phyloP scores from a whole-genome alignment of 2,797 vertebrate species.

The Trachurus trachurus region DNA sequence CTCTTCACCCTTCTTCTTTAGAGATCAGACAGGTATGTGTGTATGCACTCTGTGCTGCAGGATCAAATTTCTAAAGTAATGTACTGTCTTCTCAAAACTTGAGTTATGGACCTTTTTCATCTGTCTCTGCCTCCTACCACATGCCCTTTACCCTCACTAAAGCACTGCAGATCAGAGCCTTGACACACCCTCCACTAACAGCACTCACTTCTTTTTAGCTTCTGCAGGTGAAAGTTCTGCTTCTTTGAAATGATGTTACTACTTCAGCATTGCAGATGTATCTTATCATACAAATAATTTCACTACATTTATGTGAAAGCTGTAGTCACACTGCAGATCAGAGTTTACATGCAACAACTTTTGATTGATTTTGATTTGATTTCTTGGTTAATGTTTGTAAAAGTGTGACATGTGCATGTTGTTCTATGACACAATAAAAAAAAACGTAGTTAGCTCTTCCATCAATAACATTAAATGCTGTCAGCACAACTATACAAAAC shows the following conservation, averaged over 20 bases:
- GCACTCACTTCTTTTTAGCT: no score
- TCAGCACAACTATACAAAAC: not conserved
- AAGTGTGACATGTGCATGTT: not conserved
- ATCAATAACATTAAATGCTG: not conserved
- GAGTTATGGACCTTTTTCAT: conserved; percentile 51
- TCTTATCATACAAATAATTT: not conserved
- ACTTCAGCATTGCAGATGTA: not conserved
- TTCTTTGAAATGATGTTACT: not conserved
- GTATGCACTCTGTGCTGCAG: conserved; percentile 9
- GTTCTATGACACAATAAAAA: not conserved
- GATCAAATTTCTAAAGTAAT: conserved; percentile 27
- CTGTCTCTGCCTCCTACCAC: conserved; percentile 22
- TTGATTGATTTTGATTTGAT: no score
- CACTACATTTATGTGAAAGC: not conserved
- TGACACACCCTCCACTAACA: not conserved
- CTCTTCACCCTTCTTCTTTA: not conserved
- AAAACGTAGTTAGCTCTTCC: not conserved
- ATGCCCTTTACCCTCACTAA: conserved; percentile 28
- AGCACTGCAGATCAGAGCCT: not conserved
- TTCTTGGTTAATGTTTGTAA: no score
- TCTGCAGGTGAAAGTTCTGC: no score
- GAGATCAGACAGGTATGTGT: conserved; percentile 34
- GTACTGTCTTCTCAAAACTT: conserved; percentile 3
- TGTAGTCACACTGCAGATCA: not conserved
- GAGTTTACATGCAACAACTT: not conserved